Base-by-base conservation (phyloP, 2,113 vertebrate genomes). In the Odobenus rosmarus region DNA sequence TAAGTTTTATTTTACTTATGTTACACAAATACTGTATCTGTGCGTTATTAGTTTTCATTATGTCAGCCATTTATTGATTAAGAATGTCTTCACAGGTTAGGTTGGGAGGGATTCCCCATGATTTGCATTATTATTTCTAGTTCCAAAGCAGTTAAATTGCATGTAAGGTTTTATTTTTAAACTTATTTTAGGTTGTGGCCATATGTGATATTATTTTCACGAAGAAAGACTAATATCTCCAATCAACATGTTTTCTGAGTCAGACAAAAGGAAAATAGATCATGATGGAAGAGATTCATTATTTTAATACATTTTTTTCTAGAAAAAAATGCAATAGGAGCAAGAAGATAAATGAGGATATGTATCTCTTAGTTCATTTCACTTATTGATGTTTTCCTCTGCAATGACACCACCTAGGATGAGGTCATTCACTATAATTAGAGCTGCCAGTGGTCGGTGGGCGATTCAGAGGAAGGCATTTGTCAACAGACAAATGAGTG, bases 351-450 rank as follows among this genome's bases (percentile, higher is more conserved):
- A 80, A 96, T 33, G 62, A 95, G 62, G 74, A 77, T 49, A 76
- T 59, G 5, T n/a, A 76, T 16, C 62, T 87, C 46, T 36, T 31
- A 51, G 57, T 57, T 79, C 0, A 1, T 46, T 95, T 76, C 55
- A 57, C 24, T 83, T 61, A 49, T 19, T 64, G 31, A 64, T 90
- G 85, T 95, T 94, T 94, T 61, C 71, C 49, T 53, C 62, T 42
- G 28, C 69, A 59, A 14, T 69, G 31, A 76, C 46, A 46, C 26
- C 67, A 55, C 83, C 83, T 5, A 89, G 67, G 72, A 36, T 97
- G 92, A 96, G 79, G 77, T 81, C 46, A 96, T 59, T 74, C 28
- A 4, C 89, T 51, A n/a, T 74, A 86, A 91, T 96, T 89, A 96
- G 97, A 96, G 67, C 33, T 74, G 57, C 90, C 76, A 64, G 79